These are phyloP conservation scores for Triops cancriformis DNA, from an alignment of 1,140 invertebrate genomes.

Conservation along the genomic window DNA sequence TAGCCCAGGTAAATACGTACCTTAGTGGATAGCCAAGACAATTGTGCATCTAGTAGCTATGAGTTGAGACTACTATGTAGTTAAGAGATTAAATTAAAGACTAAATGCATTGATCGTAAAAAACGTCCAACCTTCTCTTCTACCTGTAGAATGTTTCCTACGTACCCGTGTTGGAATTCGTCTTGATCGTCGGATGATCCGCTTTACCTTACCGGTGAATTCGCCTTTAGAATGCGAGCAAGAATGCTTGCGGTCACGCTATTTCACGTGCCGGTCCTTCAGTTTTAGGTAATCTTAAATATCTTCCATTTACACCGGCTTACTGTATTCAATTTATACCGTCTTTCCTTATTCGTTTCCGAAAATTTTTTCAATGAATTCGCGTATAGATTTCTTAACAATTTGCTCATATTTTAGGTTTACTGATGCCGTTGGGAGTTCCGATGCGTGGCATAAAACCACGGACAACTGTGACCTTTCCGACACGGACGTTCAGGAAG, in stretches of 20 bases:
- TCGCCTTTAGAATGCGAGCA: constrained; percentile 65
- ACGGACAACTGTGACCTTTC: constrained; percentile 27
- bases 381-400: neutral
- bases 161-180: constrained; percentile 59
- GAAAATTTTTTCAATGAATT: neutral
- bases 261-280: constrained; percentile 66
- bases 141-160: constrained; percentile 65
- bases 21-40: no score
- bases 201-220: constrained; percentile 52
- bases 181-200: constrained; percentile 51
- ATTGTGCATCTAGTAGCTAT: no score
- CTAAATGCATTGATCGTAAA: no score
- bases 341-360: no score
- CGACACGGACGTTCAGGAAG: constrained; percentile 23
- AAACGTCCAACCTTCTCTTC: no score
- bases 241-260: constrained; percentile 34
- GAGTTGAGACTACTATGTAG: no score
- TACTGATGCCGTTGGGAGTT: neutral
- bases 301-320: no score
- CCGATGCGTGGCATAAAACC: constrained; percentile 23
- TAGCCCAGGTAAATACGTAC: no score
- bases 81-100: no score
- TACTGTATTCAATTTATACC: no score
- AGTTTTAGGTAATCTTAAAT: constrained; percentile 62
- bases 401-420: constrained; percentile 13